These are phyloP conservation scores for Ceyx margarethae DNA, from an alignment of 2,113 vertebrate species.

Conservation along the genomic window DNA sequence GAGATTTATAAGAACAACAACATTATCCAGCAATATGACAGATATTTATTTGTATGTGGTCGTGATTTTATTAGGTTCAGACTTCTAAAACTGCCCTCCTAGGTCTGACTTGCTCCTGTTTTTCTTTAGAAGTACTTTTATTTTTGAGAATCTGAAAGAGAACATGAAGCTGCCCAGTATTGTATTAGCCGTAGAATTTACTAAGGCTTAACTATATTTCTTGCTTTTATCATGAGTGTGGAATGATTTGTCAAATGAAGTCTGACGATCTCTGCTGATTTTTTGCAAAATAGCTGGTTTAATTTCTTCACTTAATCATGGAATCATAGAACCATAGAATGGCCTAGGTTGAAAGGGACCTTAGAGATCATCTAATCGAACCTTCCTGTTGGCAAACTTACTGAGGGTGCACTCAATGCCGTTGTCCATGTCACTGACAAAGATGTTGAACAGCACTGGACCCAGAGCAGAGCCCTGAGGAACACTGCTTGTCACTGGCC, in stretches of 20 bases:
- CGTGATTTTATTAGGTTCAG: neutral
- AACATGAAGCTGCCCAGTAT: neutral
- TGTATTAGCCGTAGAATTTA: neutral
- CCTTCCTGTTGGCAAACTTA: too few species aligned
- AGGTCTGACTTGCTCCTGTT: neutral
- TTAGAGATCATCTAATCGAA: too few species aligned
- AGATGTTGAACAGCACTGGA: too few species aligned
- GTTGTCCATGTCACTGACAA: too few species aligned
- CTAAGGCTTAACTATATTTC: neutral
- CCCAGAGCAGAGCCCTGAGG: too few species aligned
- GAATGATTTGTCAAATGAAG: neutral
- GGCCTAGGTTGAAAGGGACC: too few species aligned
- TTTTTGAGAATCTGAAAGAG: neutral
- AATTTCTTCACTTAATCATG: neutral
- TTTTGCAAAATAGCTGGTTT: neutral
- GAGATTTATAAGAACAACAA: neutral
- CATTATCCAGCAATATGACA: neutral
- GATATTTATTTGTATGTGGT: neutral
- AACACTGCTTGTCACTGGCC: too few species aligned
- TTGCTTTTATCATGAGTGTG: neutral
- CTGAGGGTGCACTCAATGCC: too few species aligned
- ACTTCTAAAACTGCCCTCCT: neutral
- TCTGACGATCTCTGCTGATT: neutral
- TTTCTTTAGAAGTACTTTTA: neutral
- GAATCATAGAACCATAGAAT: too few species aligned